A percentile compares a stretch with the other conserved stretches of the same genome.
phyloP scores from a whole-genome alignment of 2,797 vertebrate species.

The Cercopithecus mitis region DNA sequence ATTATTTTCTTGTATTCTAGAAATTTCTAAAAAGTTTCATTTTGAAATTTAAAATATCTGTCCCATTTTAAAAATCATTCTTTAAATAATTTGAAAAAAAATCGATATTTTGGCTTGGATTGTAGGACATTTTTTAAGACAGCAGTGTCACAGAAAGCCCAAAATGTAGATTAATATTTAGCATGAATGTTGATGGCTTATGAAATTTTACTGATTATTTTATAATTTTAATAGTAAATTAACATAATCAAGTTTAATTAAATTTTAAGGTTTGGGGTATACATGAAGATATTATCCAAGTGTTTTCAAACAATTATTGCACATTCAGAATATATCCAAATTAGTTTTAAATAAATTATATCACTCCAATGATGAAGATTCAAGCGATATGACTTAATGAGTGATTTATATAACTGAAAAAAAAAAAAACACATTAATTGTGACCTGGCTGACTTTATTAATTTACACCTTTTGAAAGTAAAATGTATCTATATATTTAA shows the following conservation, averaged over 20 bases:
- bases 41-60: neutral
- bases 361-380: neutral
- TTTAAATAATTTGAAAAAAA: constrained; percentile 21
- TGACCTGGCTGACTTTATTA: neutral
- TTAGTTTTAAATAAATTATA: neutral
- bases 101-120: neutral
- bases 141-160: constrained; percentile 62
- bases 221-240: constrained; percentile 54
- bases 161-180: constrained; percentile 78
- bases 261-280: neutral
- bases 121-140: neutral
- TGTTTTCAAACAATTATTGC: neutral
- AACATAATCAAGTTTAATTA: neutral
- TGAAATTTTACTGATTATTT: constrained; percentile 69
- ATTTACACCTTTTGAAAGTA: neutral
- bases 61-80: neutral
- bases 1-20: neutral
- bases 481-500: neutral
- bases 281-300: neutral
- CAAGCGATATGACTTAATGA: neutral
- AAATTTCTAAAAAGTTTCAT: neutral
- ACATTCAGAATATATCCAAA: neutral
- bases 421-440: neutral
- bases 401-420: constrained; percentile 29
- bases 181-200: constrained; percentile 84